A percentile compares a stretch with the other conserved stretches of the same genome.
phyloP scores from a whole-genome alignment of 2,797 vertebrate species.

The Eulemur rubriventer region DNA sequence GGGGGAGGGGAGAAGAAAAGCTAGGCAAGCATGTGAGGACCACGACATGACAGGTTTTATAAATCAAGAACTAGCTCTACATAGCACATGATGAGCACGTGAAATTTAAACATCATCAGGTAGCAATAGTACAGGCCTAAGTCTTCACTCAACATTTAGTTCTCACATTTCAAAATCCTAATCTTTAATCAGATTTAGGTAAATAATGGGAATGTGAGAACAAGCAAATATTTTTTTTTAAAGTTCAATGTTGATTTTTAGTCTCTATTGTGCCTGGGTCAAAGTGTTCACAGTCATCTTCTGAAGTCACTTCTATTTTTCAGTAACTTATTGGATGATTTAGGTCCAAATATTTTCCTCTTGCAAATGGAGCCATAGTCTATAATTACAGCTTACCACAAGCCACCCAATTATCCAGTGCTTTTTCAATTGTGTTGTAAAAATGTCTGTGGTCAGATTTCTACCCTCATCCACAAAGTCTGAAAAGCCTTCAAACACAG shows the following conservation, averaged over 20 bases:
- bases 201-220: neutral
- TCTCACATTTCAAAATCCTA: neutral
- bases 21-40: neutral
- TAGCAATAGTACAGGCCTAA: neutral
- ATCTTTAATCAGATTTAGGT: neutral
- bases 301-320: constrained; percentile 50
- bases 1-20: neutral
- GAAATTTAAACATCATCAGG: neutral
- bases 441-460: constrained; percentile 20
- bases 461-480: neutral
- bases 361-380: constrained; percentile 37
- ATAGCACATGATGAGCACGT: neutral
- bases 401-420: constrained; percentile 41
- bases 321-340: constrained; percentile 36
- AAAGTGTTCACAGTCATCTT: constrained; percentile 45
- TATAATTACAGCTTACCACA: constrained; percentile 53
- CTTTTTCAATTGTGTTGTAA: constrained; percentile 41
- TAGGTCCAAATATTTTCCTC: constrained; percentile 37
- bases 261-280: neutral
- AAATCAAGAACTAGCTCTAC: neutral
- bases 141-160: neutral
- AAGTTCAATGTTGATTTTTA: neutral
- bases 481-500: neutral
- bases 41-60: neutral
- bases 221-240: neutral